Percentiles rank a stretch among this genome's conserved stretches.
Evolutionary conservation across 2,113 vertebrate genomes (phyloP).

Genomic region (Psilopogon haemacephalus): DNA sequence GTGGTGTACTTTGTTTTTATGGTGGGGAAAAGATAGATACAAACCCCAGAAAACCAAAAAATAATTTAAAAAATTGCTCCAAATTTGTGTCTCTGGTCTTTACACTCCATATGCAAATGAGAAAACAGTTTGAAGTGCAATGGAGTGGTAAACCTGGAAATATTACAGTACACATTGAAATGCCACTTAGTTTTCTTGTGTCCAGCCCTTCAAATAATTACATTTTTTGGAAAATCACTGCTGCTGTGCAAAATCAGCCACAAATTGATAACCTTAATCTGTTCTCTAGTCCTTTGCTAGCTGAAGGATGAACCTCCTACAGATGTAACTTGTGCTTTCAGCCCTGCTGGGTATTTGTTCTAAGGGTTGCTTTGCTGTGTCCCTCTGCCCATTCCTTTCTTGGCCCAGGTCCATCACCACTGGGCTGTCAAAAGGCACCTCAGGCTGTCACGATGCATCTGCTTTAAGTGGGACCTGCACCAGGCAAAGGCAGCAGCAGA

Average conservation of each 20-base stretch:
- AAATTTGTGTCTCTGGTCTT: background rate
- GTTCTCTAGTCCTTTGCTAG: background rate
- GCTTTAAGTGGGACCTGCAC: background rate
- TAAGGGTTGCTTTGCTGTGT: background rate
- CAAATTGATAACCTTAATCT: background rate
- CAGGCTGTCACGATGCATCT: too few species aligned
- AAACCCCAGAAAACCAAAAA: rapidly evolving
- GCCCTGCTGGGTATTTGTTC: background rate
- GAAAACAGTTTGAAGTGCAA: background rate
- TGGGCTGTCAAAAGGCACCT: background rate
- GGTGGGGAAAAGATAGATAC: rapidly evolving
- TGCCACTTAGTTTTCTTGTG: background rate
- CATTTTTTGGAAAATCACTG: background rate
- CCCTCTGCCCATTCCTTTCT: background rate
- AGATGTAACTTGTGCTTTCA: background rate
- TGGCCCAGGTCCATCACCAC: too few species aligned
- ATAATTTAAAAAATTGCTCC: rapidly evolving
- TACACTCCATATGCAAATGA: rapidly evolving
- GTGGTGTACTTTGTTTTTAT: background rate
- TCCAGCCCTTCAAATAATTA: background rate
- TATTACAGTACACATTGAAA: background rate
- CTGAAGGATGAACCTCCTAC: background rate
- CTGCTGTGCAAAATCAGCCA: background rate
- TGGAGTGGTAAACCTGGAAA: background rate
- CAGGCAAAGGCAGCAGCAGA: background rate